Evolutionary conservation across 2,113 vertebrate species (phyloP).

Genomic region (Chaenogobius annularis): DNA sequence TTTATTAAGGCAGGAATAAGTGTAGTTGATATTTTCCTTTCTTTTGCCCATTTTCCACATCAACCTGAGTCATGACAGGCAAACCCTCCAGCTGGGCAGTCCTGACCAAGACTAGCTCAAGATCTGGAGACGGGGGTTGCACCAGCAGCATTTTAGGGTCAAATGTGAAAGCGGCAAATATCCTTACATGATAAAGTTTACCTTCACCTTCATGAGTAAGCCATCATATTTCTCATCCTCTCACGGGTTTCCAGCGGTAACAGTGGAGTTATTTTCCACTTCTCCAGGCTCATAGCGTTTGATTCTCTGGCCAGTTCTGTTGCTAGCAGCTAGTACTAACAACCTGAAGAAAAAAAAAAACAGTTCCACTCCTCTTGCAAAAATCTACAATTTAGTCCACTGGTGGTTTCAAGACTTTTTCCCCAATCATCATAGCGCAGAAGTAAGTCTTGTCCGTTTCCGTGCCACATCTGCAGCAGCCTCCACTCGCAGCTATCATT

Average conservation of each 20-base stretch:
- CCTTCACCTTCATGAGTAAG: neutral
- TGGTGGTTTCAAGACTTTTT: neutral
- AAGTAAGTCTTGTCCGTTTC: neutral
- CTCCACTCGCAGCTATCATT: constrained; percentile 28
- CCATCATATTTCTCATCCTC: neutral
- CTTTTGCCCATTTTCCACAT: no score
- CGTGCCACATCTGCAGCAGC: constrained; percentile 21
- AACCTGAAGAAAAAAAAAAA: neutral
- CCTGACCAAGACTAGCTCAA: no score
- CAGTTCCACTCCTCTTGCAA: neutral
- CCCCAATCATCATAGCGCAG: neutral
- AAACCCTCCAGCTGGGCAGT: no score
- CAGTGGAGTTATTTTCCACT: neutral
- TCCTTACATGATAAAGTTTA: no score
- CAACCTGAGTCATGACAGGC: no score
- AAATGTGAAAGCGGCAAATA: no score
- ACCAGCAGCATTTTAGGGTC: no score
- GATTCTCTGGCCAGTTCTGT: neutral
- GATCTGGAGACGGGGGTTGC: no score
- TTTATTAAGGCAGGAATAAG: no score
- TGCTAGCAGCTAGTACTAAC: neutral
- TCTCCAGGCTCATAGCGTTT: neutral
- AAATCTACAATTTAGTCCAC: no score
- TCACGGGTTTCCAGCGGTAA: neutral
- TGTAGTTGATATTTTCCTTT: no score